phyloP scores from a whole-genome alignment of 30 jellyfish, hydroid and myxozoan species.

The Aurelia coerulea region DNA sequence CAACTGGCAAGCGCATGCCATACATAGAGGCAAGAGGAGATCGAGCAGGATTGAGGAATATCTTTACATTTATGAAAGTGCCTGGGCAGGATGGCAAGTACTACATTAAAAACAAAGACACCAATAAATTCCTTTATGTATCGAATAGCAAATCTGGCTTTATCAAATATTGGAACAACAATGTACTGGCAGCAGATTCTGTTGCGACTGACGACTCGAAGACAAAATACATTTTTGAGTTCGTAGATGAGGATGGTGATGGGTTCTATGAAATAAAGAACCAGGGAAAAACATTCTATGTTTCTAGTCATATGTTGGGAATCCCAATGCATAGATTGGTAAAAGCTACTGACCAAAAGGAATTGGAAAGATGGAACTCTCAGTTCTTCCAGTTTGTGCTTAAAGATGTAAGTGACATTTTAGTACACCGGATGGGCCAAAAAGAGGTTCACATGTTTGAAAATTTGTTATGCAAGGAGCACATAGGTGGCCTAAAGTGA shows the following conservation, averaged over 20 bases:
- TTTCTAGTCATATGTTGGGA: slow-evolving; percentile 11
- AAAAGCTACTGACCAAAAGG: slow-evolving; percentile 25
- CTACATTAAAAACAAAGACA: slow-evolving; percentile 18
- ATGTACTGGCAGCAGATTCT: slow-evolving; percentile 21
- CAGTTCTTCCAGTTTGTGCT: slow-evolving; percentile 34
- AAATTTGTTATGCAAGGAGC: too few relatives aligned
- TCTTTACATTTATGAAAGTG: slow-evolving; percentile 13
- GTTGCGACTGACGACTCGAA: not conserved
- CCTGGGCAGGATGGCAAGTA: slow-evolving; percentile 10
- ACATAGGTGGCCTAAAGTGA: too few relatives aligned
- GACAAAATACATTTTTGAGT: slow-evolving; percentile 24
- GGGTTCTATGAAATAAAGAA: slow-evolving; percentile 43
- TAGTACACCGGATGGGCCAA: too few relatives aligned
- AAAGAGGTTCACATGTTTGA: too few relatives aligned
- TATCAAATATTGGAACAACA: slow-evolving; percentile 19
- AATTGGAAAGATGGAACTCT: slow-evolving; percentile 26
- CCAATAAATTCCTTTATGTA: slow-evolving; percentile 18
- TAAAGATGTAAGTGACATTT: slow-evolving; percentile 25
- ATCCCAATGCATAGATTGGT: slow-evolving; percentile 18
- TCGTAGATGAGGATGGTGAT: slow-evolving; percentile 59
- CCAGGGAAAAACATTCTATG: slow-evolving; percentile 24
- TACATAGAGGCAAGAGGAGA: slow-evolving; percentile 42
- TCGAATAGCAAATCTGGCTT: slow-evolving; percentile 49
- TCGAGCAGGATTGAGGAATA: slow-evolving; percentile 36
- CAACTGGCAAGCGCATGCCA: slow-evolving; percentile 23